phyloP scores from a whole-genome alignment of 2,888 invertebrate species.

The Phalera bucephala region DNA sequence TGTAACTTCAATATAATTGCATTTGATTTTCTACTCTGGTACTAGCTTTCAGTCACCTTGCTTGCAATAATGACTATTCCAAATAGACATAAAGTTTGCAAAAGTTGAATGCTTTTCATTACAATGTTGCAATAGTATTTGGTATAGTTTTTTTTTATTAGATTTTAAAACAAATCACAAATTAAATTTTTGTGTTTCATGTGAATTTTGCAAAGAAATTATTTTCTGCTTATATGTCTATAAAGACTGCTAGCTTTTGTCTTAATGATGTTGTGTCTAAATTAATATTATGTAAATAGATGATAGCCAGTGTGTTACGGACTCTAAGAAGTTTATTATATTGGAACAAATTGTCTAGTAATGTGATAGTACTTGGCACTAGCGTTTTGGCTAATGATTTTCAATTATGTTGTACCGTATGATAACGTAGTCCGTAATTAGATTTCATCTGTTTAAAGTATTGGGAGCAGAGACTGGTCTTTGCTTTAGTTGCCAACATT shows the following conservation, averaged over 20 bases:
- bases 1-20: constrained; percentile 47
- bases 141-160: constrained; percentile 22
- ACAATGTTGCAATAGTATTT: constrained; percentile 34
- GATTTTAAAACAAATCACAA: constrained; percentile 14
- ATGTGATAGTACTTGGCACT: constrained; percentile 13
- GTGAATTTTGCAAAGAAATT: constrained; percentile 9
- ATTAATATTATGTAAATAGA: constrained; percentile 44
- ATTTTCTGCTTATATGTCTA: constrained; percentile 16
- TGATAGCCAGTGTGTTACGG: constrained; percentile 28
- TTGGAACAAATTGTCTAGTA: constrained; percentile 38
- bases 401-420: constrained; percentile 8
- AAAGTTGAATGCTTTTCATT: constrained; percentile 34
- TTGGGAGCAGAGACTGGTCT: no score
- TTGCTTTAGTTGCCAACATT: no score
- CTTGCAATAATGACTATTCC: constrained; percentile 61
- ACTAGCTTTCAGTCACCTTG: constrained; percentile 56
- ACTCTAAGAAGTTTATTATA: constrained; percentile 27
- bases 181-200: constrained; percentile 5
- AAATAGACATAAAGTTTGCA: constrained; percentile 33
- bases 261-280: constrained; percentile 33
- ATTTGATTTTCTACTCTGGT: constrained; percentile 41
- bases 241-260: constrained; percentile 24
- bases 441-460: background rate
- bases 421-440: background rate
- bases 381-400: constrained; percentile 15